phyloP scores from a whole-genome alignment of 2,113 vertebrate species.

The Speoplatyrhinus poulsoni region DNA sequence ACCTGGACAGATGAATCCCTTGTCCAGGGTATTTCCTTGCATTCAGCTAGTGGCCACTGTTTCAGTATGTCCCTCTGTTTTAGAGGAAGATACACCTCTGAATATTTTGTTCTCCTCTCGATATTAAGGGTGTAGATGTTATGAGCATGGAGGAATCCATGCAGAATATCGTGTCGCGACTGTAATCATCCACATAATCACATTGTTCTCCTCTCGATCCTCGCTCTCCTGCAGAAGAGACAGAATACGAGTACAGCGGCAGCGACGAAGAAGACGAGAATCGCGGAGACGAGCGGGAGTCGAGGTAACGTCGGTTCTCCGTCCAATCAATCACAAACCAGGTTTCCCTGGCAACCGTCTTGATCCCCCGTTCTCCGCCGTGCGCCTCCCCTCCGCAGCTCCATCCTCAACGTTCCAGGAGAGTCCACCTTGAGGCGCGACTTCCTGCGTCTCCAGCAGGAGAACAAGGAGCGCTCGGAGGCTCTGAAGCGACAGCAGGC shows the following conservation, averaged over 20 bases:
- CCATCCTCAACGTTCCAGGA: slow-evolving; percentile 90
- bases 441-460: slow-evolving; percentile 90
- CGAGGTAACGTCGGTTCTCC: slow-evolving; percentile 75
- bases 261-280: slow-evolving; percentile 92
- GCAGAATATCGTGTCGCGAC: too few species aligned
- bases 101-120: too few species aligned
- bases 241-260: slow-evolving; percentile 91
- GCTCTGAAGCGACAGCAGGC: slow-evolving; percentile 85
- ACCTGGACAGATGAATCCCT: too few species aligned
- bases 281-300: slow-evolving; percentile 87
- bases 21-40: too few species aligned
- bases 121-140: too few species aligned
- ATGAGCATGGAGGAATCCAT: too few species aligned
- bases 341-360: not conserved
- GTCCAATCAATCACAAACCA: not conserved
- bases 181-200: not conserved
- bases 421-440: slow-evolving; percentile 89
- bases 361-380: not conserved
- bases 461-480: slow-evolving; percentile 89
- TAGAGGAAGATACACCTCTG: too few species aligned
- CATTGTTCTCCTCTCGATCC: slow-evolving; percentile 5
- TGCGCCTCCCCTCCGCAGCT: slow-evolving; percentile 66
- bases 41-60: too few species aligned
- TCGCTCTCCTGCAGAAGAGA: slow-evolving; percentile 79
- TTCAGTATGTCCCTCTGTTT: too few species aligned